phyloP scores from a whole-genome alignment of 2,113 vertebrate genomes.

The Dascyllus trimaculatus region DNA sequence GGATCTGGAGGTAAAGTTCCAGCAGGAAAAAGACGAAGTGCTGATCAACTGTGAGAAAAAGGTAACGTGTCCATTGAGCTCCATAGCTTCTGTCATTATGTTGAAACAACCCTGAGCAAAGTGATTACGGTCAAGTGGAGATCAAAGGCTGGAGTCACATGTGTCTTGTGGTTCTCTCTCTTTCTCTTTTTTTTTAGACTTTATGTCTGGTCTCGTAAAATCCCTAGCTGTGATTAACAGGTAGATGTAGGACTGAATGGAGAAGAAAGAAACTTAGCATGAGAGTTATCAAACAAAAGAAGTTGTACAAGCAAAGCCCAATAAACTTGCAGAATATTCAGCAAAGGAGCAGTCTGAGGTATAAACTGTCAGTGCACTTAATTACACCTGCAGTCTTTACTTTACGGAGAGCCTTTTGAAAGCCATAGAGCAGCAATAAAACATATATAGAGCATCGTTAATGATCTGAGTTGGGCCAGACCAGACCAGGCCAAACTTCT shows the following conservation, averaged over 20 bases:
- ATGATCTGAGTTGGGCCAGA: conserved; percentile 71
- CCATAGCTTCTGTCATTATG: conserved; percentile 36
- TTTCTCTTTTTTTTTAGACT: conserved; percentile 48
- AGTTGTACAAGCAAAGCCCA: conserved; percentile 17
- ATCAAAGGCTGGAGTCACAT: conserved; percentile 59
- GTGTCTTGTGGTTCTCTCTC: conserved; percentile 31
- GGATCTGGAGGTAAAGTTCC: conserved; percentile 89
- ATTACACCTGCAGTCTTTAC: conserved; percentile 38
- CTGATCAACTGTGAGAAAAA: conserved; percentile 88
- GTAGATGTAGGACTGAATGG: conserved; percentile 11
- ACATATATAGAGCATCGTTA: conserved; percentile 67
- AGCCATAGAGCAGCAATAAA: conserved; percentile 73
- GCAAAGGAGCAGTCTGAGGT: neutral
- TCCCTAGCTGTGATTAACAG: conserved; percentile 42
- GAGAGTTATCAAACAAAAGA: conserved; percentile 1
- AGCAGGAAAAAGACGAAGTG: conserved; percentile 87
- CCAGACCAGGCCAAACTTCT: conserved; percentile 51
- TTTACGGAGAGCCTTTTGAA: conserved; percentile 72
- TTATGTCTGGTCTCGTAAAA: conserved; percentile 52
- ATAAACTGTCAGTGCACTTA: conserved; percentile 10
- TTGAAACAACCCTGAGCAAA: conserved; percentile 41
- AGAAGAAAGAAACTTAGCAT: conserved; percentile 21
- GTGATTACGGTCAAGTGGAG: conserved; percentile 53
- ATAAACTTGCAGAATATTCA: neutral
- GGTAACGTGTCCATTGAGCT: conserved; percentile 80